Evolutionary conservation across 2,888 invertebrate genomes (phyloP).

Genomic region (Piscicola geometra): DNA sequence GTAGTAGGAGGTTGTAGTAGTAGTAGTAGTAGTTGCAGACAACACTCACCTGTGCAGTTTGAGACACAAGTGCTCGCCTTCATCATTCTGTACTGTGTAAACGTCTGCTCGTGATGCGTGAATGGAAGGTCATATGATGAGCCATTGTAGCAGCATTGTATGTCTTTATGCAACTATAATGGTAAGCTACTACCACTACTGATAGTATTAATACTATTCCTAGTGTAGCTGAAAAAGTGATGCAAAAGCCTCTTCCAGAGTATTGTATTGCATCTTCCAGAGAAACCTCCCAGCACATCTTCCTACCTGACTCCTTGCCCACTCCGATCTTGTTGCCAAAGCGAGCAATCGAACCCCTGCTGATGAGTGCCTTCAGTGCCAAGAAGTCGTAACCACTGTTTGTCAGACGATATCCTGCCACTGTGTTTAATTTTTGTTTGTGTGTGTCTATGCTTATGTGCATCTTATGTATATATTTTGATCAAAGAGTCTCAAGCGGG

Average conservation of each 20-base stretch:
- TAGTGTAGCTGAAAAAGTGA: not conserved
- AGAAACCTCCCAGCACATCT: not conserved
- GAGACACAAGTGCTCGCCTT: conserved; percentile 74
- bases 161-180: no score
- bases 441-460: no score
- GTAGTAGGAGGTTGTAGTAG: no score
- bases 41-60: conserved; percentile 67
- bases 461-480: no score
- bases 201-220: not conserved
- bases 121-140: not conserved
- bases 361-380: conserved; percentile 79
- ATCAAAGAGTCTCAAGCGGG: no score
- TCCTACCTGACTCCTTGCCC: conserved; percentile 85
- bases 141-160: no score
- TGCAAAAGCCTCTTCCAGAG: no score
- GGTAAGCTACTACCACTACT: not conserved
- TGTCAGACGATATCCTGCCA: conserved; percentile 91
- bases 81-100: conserved; percentile 77
- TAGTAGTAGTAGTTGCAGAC: not conserved
- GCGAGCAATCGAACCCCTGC: conserved; percentile 68
- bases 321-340: conserved; percentile 98
- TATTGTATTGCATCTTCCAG: no score
- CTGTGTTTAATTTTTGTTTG: no score
- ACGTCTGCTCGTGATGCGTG: conserved; percentile 64
- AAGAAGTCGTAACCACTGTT: conserved; percentile 94